Evolutionary conservation across 2,797 vertebrate genomes (phyloP), one percentile per base, ranked within the genome.

Genomic region (Muraenolepis orangiensis): DNA sequence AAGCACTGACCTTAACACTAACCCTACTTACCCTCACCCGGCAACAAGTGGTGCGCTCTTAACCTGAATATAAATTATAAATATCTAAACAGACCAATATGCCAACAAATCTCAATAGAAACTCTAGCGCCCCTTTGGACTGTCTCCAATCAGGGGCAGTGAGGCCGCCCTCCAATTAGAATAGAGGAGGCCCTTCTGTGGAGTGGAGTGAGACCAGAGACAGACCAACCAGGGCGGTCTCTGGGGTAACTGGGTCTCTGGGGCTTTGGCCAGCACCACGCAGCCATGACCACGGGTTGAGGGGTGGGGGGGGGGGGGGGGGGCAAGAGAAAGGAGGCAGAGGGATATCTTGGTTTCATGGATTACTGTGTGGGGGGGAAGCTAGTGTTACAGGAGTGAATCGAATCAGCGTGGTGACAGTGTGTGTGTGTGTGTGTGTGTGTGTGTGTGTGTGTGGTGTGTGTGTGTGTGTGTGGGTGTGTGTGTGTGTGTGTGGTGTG

Each of bases 331-430:
- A 72, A 82, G 82, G 85, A 70, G 82, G 70, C 78, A 76, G 23
- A 64, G 72, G 80, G 83, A 85, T 86, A 82, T 90, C 83, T 82
- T 85, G 87, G 85, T 88, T 90, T 91, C 89, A 89, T 81, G 82
- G 86, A 85, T 83, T 84, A 82, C 79, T 34, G 80, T 77, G 72
- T 76, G 74, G 75, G 76, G 76, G 76, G 76, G 40, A 42, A 87
- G 88, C 86, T 93, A 88, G 79, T 81, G 7, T 94, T 93, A 93
- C 93, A 90, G 70, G 86, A 86, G 82, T 80, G 88, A 90, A 89
- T 87, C 74, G 74, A 90, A 89, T 87, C 74, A 73, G 85, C 85
- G 89, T 91, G 92, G 92, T 92, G 91, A 92, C 91, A 91, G 87
- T 87, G 89, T 90, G 67, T 67, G 16, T 31, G 30, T 28, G 12